Conservation (phyloP, 2,888 invertebrate genomes). For the Cepaea hortensis region DNA sequence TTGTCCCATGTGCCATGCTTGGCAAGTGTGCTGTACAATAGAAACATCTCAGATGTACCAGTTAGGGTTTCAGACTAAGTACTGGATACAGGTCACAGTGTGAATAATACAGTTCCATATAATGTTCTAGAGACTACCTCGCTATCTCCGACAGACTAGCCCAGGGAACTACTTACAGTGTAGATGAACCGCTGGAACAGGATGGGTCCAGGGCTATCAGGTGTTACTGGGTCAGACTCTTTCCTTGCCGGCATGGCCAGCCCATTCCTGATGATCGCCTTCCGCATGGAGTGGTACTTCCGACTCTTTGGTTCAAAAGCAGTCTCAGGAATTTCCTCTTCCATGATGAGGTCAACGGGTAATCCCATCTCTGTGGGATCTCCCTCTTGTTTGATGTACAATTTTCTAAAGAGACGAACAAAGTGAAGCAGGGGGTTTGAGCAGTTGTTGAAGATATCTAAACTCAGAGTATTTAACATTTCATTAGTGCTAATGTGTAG, state of each 20-base stretch:
- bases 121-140: no score
- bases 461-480: no score
- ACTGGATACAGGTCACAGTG: no score
- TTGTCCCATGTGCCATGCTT: no score
- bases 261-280: slow-evolving; percentile 82
- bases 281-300: slow-evolving; percentile 83
- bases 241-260: slow-evolving; percentile 79
- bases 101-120: no score
- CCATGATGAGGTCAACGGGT: slow-evolving; percentile 83
- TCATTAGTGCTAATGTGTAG: no score
- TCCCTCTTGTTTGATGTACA: slow-evolving; percentile 43
- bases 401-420: neutral
- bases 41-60: no score
- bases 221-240: neutral
- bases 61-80: no score
- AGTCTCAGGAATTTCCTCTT: slow-evolving; percentile 80
- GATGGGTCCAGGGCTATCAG: neutral
- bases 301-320: slow-evolving; percentile 81
- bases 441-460: neutral
- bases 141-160: no score
- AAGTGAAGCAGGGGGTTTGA: neutral
- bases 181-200: slow-evolving; percentile 18
- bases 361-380: slow-evolving; percentile 64
- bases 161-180: neutral
- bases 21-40: no score